Evolutionary conservation across 2,113 vertebrate genomes (phyloP).

Genomic region (Caranx melampygus): DNA sequence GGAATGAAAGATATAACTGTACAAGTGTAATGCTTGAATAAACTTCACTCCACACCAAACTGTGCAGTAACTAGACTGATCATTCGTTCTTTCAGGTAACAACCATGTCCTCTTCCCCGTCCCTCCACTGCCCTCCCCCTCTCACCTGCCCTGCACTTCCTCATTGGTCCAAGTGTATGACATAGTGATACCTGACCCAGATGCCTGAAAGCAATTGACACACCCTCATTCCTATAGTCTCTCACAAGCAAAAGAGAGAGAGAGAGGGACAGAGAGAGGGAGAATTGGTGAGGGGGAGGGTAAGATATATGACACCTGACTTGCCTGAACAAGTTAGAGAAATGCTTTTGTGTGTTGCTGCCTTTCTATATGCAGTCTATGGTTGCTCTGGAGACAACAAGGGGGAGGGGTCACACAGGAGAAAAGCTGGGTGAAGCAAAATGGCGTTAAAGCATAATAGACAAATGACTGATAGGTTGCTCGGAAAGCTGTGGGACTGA

Average conservation of each 20-base stretch:
- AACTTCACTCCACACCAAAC: constrained; percentile 26
- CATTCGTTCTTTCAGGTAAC: not conserved
- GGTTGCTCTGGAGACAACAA: constrained; percentile 50
- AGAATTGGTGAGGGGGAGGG: not conserved
- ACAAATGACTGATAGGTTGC: not conserved
- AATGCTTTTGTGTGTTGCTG: constrained; percentile 48
- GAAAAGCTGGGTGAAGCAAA: constrained; percentile 22
- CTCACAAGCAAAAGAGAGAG: not conserved
- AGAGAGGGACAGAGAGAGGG: not conserved
- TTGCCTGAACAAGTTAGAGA: constrained; percentile 71
- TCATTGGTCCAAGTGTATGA: constrained; percentile 49
- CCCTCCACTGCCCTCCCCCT: not conserved
- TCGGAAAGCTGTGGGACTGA: not conserved
- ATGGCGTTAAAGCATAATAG: not conserved
- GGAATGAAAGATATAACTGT: constrained; percentile 24
- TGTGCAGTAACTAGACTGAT: not conserved
- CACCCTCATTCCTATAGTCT: constrained; percentile 64
- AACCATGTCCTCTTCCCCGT: not conserved
- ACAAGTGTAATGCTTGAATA: constrained; percentile 35
- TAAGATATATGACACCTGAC: constrained; percentile 67
- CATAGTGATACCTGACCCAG: constrained; percentile 60
- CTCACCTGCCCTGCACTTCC: not conserved
- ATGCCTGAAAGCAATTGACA: constrained; percentile 35
- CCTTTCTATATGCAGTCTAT: too few species aligned
- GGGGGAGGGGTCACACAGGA: not conserved